Base-by-base conservation (phyloP, 1,140 invertebrate species). In the Nymphalis io region DNA sequence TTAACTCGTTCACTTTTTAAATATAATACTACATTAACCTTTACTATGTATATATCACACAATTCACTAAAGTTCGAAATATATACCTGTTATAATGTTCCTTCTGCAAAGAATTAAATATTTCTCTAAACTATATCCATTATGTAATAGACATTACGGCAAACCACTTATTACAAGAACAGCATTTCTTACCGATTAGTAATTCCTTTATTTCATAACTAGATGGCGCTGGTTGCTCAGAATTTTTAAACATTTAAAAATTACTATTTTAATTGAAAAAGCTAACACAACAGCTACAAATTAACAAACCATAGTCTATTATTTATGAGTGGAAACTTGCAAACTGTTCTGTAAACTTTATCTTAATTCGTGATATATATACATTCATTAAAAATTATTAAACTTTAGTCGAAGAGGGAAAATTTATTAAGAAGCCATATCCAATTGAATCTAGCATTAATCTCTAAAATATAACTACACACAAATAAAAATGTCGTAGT, bases 161-260 rank as follows among this genome's bases (percentile, higher is more conserved):
- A 55, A 53, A 55, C 51, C 21, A 55, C 21, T 55, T 55, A 55
- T 55, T 51, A 21, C 48, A 23, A 55, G 23, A 27, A 55, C 23
- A 55, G 21, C 23, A 27, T 15, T 55, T 55, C 21, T 33, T 3
- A 55, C 8, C 51, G 27, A 55, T 55, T 33, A 27, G 23, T 23
- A 23, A 55, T 55, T 55, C 27, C 23, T 12, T 27, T 55, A 55
- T 55, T 23, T 2, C 20, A 55, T 55, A 55, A 55, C 20, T 23
- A 20, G 21, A 55, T 55, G 51, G 51, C 21, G 51, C 21, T 13
- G 46, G 10, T 21, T 11, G 8, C 18, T 20, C 3, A 0, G 46
- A 51, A 20, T 51, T 15, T 42, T 42, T 42, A 42, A 42, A 3
- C 38, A 4, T 39, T 42, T 42, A 11, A 15, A 15, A 42, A 4